phyloP scores from a whole-genome alignment of 2,797 vertebrate species.

The Lepilemur ruficaudatus region DNA sequence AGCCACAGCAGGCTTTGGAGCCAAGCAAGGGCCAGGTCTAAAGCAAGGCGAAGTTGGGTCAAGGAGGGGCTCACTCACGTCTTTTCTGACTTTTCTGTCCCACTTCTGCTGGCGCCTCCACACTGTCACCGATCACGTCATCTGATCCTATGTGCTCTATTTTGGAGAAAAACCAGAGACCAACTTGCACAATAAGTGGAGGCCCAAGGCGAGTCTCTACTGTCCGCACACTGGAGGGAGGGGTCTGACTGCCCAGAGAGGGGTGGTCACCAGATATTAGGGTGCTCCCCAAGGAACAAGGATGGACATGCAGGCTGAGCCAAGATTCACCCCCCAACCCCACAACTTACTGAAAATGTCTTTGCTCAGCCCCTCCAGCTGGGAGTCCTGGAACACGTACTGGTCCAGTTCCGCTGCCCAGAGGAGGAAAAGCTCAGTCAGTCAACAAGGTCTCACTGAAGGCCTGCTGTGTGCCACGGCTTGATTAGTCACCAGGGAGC shows the following conservation, averaged over 20 bases:
- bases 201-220: neutral
- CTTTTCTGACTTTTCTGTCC: slow-evolving; percentile 76
- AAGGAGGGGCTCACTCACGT: slow-evolving; percentile 76
- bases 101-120: slow-evolving; percentile 67
- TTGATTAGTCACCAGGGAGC: neutral
- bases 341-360: slow-evolving; percentile 83
- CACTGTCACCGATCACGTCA: slow-evolving; percentile 65
- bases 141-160: slow-evolving; percentile 78
- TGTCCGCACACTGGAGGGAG: neutral
- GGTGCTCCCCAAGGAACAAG: neutral
- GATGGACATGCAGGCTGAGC: neutral
- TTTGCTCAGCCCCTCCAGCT: slow-evolving; percentile 79
- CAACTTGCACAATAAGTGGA: neutral
- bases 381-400: slow-evolving; percentile 84
- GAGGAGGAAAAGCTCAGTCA: neutral
- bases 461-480: neutral
- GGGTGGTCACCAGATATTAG: neutral
- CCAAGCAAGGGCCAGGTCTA: neutral
- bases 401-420: slow-evolving; percentile 84
- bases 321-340: neutral
- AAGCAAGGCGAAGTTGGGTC: neutral
- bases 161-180: slow-evolving; percentile 31
- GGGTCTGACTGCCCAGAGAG: neutral
- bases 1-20: neutral
- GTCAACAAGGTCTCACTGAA: neutral